Evolutionary conservation across 2,113 vertebrate species (phyloP).

Genomic region (Muntiacus reevesi): DNA sequence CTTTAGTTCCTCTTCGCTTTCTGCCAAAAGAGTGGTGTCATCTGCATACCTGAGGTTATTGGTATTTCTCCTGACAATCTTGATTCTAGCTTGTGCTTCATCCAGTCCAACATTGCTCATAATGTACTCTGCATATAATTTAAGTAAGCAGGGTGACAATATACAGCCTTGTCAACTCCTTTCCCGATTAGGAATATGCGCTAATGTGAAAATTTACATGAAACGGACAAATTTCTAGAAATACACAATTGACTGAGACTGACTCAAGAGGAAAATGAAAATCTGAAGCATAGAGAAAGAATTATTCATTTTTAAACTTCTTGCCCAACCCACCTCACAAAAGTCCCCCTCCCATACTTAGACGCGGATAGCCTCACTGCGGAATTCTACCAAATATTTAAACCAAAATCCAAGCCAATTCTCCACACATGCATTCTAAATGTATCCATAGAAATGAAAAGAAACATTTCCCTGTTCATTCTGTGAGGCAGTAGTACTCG

Average conservation of each 20-base stretch:
- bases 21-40: too few relatives aligned
- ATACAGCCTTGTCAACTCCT: too few relatives aligned
- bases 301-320: neutral
- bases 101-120: too few relatives aligned
- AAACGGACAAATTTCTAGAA: neutral
- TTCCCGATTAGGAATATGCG: too few relatives aligned
- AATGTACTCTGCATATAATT: too few relatives aligned
- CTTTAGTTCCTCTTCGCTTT: too few relatives aligned
- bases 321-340: neutral
- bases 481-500: neutral
- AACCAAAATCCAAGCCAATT: neutral
- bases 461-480: neutral
- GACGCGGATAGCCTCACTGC: neutral
- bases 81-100: too few relatives aligned
- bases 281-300: neutral
- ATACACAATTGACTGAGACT: neutral
- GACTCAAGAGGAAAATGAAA: neutral
- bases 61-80: too few relatives aligned
- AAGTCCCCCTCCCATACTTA: neutral
- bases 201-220: neutral
- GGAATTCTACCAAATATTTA: neutral
- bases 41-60: too few relatives aligned
- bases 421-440: neutral
- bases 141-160: too few relatives aligned
- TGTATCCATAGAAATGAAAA: neutral